Conservation (phyloP, 2,113 vertebrate genomes). For the Phycodurus eques region DNA sequence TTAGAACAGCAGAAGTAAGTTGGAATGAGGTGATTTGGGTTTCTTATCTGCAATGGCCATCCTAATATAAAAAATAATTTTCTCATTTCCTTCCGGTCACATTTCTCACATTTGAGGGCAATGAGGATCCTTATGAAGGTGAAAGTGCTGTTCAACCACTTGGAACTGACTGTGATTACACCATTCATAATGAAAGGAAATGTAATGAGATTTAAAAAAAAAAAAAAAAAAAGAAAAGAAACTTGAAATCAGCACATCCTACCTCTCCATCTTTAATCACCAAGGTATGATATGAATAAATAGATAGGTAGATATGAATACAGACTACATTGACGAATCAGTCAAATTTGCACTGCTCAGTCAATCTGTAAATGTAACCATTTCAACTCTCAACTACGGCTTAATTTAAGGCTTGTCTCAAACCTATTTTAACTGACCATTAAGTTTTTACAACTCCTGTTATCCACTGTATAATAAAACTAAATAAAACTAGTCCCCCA, state of each 20-base stretch:
- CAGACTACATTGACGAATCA: conserved; percentile 61
- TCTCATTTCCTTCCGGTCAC: conserved; percentile 60
- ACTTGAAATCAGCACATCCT: conserved; percentile 23
- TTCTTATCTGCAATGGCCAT: conserved; percentile 43
- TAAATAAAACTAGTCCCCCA: no score
- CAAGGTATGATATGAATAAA: conserved; percentile 59
- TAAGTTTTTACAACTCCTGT: no score
- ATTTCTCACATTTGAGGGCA: conserved; percentile 46
- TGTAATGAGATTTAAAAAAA: conserved; percentile 54
- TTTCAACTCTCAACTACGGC: background rate
- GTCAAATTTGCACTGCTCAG: conserved; percentile 59
- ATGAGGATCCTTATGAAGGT: conserved; percentile 39
- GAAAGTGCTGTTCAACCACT: conserved; percentile 44
- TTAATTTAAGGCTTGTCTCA: background rate
- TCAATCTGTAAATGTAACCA: background rate
- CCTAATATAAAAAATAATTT: conserved; percentile 46
- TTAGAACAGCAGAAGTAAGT: background rate
- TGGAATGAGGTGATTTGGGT: conserved; percentile 29
- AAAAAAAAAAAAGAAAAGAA: conserved; percentile 11
- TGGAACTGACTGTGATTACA: conserved; percentile 41
- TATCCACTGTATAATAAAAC: no score
- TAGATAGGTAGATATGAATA: no score
- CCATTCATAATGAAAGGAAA: conserved; percentile 61
- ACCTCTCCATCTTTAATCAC: conserved; percentile 52
- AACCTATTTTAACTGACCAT: no score